Evolutionary conservation across 2,113 vertebrate species (phyloP), one percentile per base, ranked within the genome.

Genomic region (Tor tambroides): DNA sequence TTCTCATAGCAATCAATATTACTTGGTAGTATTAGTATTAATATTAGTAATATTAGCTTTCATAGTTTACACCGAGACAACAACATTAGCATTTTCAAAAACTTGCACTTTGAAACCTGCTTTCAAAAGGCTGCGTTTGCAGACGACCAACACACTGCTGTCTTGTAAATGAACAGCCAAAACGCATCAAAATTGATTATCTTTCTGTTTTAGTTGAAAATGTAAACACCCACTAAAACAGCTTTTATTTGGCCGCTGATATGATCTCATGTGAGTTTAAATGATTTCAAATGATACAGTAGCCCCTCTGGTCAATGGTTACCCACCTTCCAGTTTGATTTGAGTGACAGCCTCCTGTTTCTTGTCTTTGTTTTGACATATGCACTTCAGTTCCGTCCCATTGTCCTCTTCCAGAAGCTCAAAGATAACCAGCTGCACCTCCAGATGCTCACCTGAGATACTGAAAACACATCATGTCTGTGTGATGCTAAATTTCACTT

Each of bases 251-350:
- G 15, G 67, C 30, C 35, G 35, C 32, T 71, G 32, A 71, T 19
- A 4, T 19, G 30, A 21, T 69, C 30, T 32, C 63, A 17, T 67
- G 10, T 35, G 32, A 71, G 32, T 71, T 17, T 71, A 10, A 19
- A 71, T 35, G 32, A 35, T 10, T 35, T 71, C 17, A 35, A 71
- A 71, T 9, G 21, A 71, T 71, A 5, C 67, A 38, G 21, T 67
- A 30, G 14, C 63, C 14, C 26, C 61, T 32, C 19, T 23, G 10
- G 11, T 38, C 71, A 41, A 41, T 1, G 9, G 69, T 1, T n/a
- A 14, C 71, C 21, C 10, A 99, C 97, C 97, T 94, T 96, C 95
- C 30, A 95, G 85, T 74, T 91, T 95, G 81, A 99, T 94, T 12
- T 90, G 94, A 41, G 92, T 86, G 7, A 91, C 91, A 2, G 95